Conservation (phyloP, 2,113 vertebrate genomes). For the Oryzias javanicus region DNA sequence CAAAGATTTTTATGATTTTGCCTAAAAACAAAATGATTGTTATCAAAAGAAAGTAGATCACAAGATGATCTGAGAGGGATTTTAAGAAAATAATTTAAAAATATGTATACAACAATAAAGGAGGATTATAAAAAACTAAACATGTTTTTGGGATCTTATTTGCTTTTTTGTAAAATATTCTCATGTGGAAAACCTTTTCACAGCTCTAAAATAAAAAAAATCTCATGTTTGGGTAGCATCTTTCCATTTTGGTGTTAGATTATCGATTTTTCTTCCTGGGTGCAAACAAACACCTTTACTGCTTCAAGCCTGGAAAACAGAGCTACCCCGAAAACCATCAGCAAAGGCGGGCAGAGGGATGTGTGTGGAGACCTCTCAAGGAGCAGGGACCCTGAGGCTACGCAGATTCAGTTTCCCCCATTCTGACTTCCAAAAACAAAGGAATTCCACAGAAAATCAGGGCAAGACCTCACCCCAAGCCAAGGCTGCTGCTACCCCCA, state of each 20-base stretch:
- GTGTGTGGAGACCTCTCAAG: conserved; percentile 68
- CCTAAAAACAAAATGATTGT: too few species aligned
- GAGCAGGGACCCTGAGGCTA: conserved; percentile 68
- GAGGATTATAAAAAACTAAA: too few species aligned
- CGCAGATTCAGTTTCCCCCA: conserved; percentile 72
- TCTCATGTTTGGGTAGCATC: conserved; percentile 49
- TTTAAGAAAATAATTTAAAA: too few species aligned
- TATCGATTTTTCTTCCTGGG: conserved; percentile 15
- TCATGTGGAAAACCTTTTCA: conserved; percentile 24
- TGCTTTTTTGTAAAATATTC: conserved; percentile 9
- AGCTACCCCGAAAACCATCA: conserved; percentile 58
- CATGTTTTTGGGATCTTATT: not conserved
- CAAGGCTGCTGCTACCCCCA: conserved; percentile 25
- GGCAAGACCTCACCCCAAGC: conserved; percentile 73
- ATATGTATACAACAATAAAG: too few species aligned
- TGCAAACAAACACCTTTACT: conserved; percentile 67
- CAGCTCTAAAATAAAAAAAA: conserved; percentile 41
- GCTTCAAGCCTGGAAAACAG: conserved; percentile 62
- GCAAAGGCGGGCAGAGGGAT: conserved; percentile 50
- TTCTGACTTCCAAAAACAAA: conserved; percentile 77
- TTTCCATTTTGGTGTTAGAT: conserved; percentile 43
- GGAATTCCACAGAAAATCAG: conserved; percentile 80
- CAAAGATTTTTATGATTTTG: too few species aligned
- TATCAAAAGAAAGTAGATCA: too few species aligned
- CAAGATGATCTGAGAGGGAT: too few species aligned